Evolutionary conservation across 2,888 invertebrate genomes (phyloP), one percentile per base, ranked within the genome.

Genomic region (Netelia virgata): DNA sequence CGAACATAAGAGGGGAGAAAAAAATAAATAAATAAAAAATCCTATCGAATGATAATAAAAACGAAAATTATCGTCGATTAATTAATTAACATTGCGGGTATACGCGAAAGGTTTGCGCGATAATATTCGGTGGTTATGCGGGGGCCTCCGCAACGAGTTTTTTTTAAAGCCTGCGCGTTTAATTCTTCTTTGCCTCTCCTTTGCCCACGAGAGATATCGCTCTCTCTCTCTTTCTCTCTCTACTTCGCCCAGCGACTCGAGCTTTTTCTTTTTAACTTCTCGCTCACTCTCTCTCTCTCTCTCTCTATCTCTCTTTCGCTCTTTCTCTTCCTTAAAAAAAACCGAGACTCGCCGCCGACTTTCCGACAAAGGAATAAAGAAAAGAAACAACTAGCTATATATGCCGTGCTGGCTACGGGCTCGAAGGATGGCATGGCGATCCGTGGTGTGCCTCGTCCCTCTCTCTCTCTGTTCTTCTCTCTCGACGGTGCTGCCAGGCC

Each of bases 361-460:
- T 92, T 92, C 92, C 92, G 92, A 92, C 92, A 92, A 92, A 92
- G 92, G 92, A 92, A 92, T 92, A 92, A 92, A 92, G 92, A 92
- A 92, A 92, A 92, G 92, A 92, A 92, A 92, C 92, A 92, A 92
- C 92, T 92, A 92, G 91, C 91, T 89, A 90, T 78, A 78, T 78
- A 78, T 86, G 86, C 82, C 84, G 79, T 66, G 86, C 86, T 86
- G 86, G 59, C 69, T 61, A 75, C 77, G 55, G 80, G 66, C 66
- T 81, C 61, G 75, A 81, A 86, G 87, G 88, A 89, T 87, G 88
- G 91, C 91, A 87, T 83, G 87, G 86, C 86, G 84, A 83, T 86
- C 82, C 84, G 82, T 83, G 86, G 70, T 80, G 69, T 57, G 70
- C 57, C 53, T 78, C 28, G 28, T 70, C 53, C 11, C 70, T 78